Conservation (phyloP, 2,888 invertebrate genomes). For the Nemotelus nigrinus region DNA sequence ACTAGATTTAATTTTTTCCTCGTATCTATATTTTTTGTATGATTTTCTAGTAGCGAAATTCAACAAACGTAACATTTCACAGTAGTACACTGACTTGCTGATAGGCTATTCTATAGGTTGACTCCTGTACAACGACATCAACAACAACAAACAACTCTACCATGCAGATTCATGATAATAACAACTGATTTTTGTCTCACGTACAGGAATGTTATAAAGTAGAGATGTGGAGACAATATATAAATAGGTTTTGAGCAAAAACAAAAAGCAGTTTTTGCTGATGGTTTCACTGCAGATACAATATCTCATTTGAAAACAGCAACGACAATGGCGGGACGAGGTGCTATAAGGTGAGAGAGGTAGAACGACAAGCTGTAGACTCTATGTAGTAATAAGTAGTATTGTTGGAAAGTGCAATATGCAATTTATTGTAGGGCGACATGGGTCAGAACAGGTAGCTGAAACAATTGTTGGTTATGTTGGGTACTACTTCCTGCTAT, state of each 20-base stretch:
- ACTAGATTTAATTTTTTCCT: constrained; percentile 30
- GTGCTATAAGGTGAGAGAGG: no score
- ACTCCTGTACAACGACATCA: background rate
- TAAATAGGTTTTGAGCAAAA: constrained; percentile 32
- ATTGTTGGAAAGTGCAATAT: constrained; percentile 28
- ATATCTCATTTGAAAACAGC: constrained; percentile 32
- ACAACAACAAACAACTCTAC: background rate
- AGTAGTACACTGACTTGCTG: background rate
- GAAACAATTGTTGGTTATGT: constrained; percentile 34
- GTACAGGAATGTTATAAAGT: background rate
- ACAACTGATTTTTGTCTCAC: constrained; percentile 37
- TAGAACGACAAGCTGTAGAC: no score
- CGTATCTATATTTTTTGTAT: background rate
- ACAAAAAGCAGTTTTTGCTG: background rate
- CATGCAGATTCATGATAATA: constrained; percentile 38
- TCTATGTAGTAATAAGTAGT: background rate
- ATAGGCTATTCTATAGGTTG: background rate
- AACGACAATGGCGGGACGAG: background rate
- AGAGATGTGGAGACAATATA: background rate
- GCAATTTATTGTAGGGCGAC: constrained; percentile 38
- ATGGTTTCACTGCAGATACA: background rate
- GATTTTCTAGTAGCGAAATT: constrained; percentile 12
- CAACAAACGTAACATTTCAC: constrained; percentile 17
- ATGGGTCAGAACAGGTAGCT: constrained; percentile 37
- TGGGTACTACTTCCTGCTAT: constrained; percentile 12